phyloP scores from a whole-genome alignment of 2,113 vertebrate species.

The Gasterosteus nipponicus region DNA sequence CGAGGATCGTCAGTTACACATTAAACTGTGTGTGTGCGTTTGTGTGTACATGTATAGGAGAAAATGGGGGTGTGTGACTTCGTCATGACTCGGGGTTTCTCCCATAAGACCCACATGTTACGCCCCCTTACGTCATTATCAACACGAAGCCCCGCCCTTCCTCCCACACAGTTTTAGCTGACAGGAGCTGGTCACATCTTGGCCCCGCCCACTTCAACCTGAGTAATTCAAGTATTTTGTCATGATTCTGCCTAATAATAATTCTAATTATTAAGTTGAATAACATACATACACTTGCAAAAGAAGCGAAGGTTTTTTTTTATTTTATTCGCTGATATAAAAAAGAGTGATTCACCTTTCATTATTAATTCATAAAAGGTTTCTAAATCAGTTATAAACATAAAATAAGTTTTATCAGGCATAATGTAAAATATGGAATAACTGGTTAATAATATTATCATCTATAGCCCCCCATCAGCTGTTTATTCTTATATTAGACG shows the following conservation, averaged over 20 bases:
- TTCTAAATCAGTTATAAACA: background rate
- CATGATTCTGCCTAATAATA: background rate
- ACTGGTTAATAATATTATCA: background rate
- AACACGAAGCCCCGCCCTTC: slow-evolving; percentile 6
- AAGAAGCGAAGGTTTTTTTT: no score
- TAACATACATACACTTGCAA: background rate
- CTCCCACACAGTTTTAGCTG: background rate
- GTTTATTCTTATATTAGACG: background rate
- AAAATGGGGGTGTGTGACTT: slow-evolving; percentile 13
- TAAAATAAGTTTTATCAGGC: background rate
- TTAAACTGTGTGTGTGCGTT: background rate
- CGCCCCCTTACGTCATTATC: background rate
- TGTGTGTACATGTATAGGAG: background rate
- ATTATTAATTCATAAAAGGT: no score
- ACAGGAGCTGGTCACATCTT: background rate
- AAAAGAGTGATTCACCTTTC: no score
- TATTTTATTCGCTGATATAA: no score
- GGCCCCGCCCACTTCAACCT: background rate
- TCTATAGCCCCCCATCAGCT: background rate
- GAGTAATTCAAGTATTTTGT: background rate
- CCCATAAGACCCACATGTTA: background rate
- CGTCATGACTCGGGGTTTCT: slow-evolving; percentile 27
- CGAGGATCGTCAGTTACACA: no score
- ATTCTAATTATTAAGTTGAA: background rate
- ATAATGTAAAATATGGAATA: background rate